Evolutionary conservation across 2,797 vertebrate species (phyloP).

Genomic region (Distichodus sexfasciatus): DNA sequence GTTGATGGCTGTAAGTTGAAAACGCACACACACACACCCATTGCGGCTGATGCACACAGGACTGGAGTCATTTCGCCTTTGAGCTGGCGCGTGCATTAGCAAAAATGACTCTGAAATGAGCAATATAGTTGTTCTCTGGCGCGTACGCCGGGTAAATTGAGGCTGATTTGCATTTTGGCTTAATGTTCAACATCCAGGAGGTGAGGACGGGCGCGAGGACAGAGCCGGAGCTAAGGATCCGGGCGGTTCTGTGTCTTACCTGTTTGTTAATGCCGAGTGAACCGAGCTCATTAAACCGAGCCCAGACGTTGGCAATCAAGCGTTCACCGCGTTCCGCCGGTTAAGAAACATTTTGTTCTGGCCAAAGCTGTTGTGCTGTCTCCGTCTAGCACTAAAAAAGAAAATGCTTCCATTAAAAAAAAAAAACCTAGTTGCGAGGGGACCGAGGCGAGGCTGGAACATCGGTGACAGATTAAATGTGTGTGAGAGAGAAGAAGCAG

Average conservation of each 20-base stretch:
- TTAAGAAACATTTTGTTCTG: slow-evolving; percentile 7
- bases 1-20: too few species aligned
- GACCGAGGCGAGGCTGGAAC: not conserved
- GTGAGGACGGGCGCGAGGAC: not conserved
- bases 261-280: slow-evolving; percentile 7
- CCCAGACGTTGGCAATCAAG: not conserved
- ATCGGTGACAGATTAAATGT: not conserved
- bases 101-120: too few species aligned
- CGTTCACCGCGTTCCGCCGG: not conserved
- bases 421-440: not conserved
- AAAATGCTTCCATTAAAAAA: not conserved
- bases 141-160: too few species aligned
- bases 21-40: too few species aligned
- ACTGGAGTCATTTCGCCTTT: too few species aligned
- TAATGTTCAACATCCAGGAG: not conserved
- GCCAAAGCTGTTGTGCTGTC: not conserved
- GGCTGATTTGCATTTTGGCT: not conserved
- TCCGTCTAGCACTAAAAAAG: not conserved
- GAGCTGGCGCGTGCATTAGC: too few species aligned
- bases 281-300: slow-evolving; percentile 2
- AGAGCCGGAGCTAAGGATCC: not conserved
- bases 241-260: not conserved
- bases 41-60: too few species aligned
- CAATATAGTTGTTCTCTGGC: too few species aligned
- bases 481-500: not conserved